phyloP scores from a whole-genome alignment of 2,797 vertebrate species.

The Mallotus villosus region DNA sequence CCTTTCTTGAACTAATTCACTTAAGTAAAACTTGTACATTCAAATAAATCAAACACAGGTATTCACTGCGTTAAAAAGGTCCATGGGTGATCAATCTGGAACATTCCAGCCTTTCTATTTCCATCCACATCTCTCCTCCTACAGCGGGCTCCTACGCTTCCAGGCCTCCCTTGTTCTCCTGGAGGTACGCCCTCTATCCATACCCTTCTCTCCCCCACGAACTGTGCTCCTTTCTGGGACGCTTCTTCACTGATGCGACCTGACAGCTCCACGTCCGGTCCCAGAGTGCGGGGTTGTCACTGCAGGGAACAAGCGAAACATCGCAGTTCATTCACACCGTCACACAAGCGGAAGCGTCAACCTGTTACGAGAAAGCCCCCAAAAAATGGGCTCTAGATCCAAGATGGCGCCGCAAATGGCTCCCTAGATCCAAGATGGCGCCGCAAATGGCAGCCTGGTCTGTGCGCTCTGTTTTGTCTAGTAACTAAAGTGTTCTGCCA shows the following conservation, averaged over 20 bases:
- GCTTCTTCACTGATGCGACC: background rate
- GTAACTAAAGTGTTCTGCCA: too few species aligned
- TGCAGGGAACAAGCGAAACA: too few species aligned
- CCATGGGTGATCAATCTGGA: background rate
- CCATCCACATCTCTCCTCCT: conserved; percentile 13
- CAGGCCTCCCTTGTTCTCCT: conserved; percentile 31
- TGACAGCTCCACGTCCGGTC: background rate
- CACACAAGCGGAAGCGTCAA: conserved; percentile 22
- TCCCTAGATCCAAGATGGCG: too few species aligned
- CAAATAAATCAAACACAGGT: too few species aligned
- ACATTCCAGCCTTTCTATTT: conserved; percentile 17
- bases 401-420: too few species aligned
- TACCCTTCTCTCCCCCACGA: conserved; percentile 19
- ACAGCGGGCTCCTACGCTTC: background rate
- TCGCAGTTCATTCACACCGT: conserved; percentile 34
- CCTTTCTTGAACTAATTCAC: background rate
- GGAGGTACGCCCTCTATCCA: conserved; percentile 28
- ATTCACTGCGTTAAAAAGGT: too few species aligned
- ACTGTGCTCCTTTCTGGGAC: conserved; percentile 29
- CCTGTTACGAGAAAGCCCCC: too few species aligned
- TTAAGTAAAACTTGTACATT: too few species aligned
- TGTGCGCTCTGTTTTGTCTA: too few species aligned
- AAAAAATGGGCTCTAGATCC: too few species aligned
- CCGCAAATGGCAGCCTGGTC: too few species aligned
- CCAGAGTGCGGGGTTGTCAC: background rate